These are phyloP conservation scores for Neodon shergylaensis DNA, from an alignment of 2,113 vertebrate species.

Conservation along the genomic window DNA sequence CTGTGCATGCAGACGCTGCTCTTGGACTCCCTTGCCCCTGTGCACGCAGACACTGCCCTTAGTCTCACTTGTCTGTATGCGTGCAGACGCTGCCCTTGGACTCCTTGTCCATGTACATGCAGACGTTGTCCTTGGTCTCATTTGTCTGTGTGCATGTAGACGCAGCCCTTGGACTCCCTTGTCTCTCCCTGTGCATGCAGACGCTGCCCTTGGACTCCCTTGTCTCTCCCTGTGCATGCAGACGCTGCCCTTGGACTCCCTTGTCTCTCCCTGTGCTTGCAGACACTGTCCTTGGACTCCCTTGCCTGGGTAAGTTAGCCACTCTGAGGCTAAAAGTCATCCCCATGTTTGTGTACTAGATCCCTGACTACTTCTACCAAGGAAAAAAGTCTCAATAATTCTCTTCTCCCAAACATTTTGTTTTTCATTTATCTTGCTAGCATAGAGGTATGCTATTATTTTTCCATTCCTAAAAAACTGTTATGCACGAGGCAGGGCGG, in stretches of 20 bases:
- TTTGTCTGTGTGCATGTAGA: not conserved
- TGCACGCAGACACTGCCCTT: too few relatives aligned
- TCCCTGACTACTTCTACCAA: not conserved
- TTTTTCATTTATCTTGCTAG: constrained; percentile 3
- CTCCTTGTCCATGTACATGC: not conserved
- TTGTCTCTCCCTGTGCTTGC: not conserved
- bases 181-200: too few relatives aligned
- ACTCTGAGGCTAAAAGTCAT: not conserved
- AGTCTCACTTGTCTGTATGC: fast-evolving
- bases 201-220: too few relatives aligned
- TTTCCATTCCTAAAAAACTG: not conserved
- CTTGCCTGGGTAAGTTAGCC: not conserved
- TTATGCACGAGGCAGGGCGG: not conserved
- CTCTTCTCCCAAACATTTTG: not conserved
- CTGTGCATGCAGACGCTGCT: too few relatives aligned
- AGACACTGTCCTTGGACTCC: not conserved
- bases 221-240: too few relatives aligned
- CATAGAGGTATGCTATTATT: constrained; percentile 29
- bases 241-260: not conserved
- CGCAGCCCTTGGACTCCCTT: too few relatives aligned
- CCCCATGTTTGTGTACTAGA: not conserved
- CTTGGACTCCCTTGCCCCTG: too few relatives aligned
- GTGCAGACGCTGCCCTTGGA: not conserved
- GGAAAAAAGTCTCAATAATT: not conserved
- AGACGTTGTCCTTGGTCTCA: not conserved